Evolutionary conservation across 92 coral and sea anemone species (phyloP), one percentile per base, ranked within the genome.

Genomic region (Epizoanthus scotinus): DNA sequence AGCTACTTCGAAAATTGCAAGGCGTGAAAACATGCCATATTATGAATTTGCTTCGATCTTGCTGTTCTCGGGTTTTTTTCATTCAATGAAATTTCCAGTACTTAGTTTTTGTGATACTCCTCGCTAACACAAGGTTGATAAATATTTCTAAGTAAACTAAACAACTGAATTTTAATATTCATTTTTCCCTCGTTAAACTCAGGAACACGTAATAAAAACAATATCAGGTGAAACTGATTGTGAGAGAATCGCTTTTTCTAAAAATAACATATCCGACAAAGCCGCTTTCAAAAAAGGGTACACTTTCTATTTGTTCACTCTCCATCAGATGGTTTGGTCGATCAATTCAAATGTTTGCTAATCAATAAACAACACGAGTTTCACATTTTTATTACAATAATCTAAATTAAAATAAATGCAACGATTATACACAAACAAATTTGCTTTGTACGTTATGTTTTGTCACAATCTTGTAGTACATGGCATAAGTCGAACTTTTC

Each of bases 61-160:
- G 29, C 52, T 58, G 13, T 19, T 22, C 6, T 19, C 24, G 26
- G 3, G 4, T n/a, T 19, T 24, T 20, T 52, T 22, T 47, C 8
- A 71, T 21, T 15, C 78, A 15, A 53, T 18, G 38, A 26, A 7
- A 24, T 24, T 47, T 13, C 14, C 14, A 24, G 19, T 14, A 25
- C 78, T 4, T 24, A 52, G 9, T 25, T 50, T 28, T 15, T 53
- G 78, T 71, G 18, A 71, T 71, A 19, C 22, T 71, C 55, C 57
- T 71, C 28, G 26, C 60, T 31, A 40, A 71, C 44, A 53, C 78
- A 70, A 0, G 6, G 25, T 24, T 25, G 44, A 53, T 71, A 50
- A 71, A 71, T 71, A 53, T 50, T 71, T 71, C 31, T 19, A 24
- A 24, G 60, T 15, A 19, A 50, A 71, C 42, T 17, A 28, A 71